phyloP scores from a whole-genome alignment of 2,888 invertebrate species.

The Rhopalosiphum nymphaeae region DNA sequence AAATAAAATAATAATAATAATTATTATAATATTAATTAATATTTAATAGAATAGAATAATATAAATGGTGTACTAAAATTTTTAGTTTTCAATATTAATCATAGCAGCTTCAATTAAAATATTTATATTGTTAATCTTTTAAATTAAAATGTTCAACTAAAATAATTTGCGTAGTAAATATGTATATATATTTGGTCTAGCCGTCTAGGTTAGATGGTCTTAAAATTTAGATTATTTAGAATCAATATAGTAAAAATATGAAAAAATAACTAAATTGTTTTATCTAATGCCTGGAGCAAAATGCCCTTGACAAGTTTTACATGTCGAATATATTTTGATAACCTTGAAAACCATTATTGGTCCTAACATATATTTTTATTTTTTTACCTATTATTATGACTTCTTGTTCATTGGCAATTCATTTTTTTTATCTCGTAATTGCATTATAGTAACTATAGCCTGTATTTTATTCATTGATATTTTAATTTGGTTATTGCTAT shows the following conservation, averaged over 20 bases:
- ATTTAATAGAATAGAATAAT: background rate
- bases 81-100: background rate
- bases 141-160: background rate
- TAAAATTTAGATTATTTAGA: background rate
- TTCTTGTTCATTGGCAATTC: constrained; percentile 16
- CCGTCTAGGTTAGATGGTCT: background rate
- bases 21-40: no score
- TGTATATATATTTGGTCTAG: background rate
- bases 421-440: constrained; percentile 17
- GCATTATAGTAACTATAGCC: background rate
- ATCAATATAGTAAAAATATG: background rate
- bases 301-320: constrained; percentile 52
- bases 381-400: constrained; percentile 3
- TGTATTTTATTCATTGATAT: constrained; percentile 16
- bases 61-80: background rate
- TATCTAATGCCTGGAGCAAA: background rate
- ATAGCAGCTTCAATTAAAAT: background rate
- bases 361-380: constrained; percentile 43
- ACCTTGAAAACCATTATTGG: constrained; percentile 38
- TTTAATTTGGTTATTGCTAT: constrained; percentile 2
- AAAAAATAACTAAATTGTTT: background rate
- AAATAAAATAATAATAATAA: no score
- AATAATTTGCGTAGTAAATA: background rate
- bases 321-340: background rate
- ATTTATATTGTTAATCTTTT: background rate